phyloP scores from a whole-genome alignment of 1,140 invertebrate genomes.

The Microplitis demolitor region DNA sequence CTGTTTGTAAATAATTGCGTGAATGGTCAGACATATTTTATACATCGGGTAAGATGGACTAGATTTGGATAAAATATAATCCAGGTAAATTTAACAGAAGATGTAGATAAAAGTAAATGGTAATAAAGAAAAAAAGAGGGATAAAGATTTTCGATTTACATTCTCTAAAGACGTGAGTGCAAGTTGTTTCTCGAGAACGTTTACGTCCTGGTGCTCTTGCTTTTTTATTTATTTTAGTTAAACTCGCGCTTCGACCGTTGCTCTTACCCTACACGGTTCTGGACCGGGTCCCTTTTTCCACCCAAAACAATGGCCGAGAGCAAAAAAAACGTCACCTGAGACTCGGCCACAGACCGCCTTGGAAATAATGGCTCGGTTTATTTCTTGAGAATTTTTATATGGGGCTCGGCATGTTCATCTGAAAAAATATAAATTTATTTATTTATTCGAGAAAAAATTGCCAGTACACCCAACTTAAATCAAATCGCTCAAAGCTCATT shows the following conservation, averaged over 20 bases:
- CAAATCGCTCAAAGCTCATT: not conserved
- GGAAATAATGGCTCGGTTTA: constrained; percentile 16
- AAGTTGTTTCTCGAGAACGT: not conserved
- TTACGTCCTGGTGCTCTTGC: not conserved
- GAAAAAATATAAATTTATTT: not conserved
- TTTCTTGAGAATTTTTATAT: not conserved
- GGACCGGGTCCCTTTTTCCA: not conserved
- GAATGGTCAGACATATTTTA: no score
- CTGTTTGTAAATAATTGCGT: no score
- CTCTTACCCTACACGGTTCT: not conserved
- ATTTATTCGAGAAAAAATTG: not conserved
- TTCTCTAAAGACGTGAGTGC: no score
- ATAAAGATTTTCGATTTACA: no score
- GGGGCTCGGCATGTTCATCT: not conserved
- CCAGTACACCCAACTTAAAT: not conserved
- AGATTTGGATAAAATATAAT: not conserved
- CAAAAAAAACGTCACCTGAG: not conserved
- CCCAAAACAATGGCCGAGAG: constrained; percentile 19
- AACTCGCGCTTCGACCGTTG: not conserved
- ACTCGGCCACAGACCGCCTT: not conserved
- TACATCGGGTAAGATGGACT: no score
- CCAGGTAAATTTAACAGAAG: not conserved
- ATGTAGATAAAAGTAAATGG: no score
- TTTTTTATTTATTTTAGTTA: not conserved
- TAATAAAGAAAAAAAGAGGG: no score